Conservation (phyloP, 2,113 vertebrate genomes). For the Piprites chloris region DNA sequence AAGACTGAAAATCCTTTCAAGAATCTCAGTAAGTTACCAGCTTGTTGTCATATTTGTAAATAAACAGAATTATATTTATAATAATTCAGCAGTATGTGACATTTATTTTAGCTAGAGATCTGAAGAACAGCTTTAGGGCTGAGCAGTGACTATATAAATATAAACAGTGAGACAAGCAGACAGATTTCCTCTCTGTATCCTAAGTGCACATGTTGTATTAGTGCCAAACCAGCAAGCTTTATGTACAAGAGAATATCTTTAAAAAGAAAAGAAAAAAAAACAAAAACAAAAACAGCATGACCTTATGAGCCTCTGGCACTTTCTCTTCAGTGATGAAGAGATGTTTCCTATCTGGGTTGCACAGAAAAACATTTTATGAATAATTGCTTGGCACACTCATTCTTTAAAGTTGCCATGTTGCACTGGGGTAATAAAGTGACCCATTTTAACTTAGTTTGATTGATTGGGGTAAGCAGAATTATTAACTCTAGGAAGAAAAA, state of each 20-base stretch:
- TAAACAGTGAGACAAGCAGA: conserved; percentile 59
- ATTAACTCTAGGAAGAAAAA: background rate
- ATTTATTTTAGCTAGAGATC: conserved; percentile 68
- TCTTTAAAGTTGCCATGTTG: conserved; percentile 23
- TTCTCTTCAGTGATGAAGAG: conserved; percentile 43
- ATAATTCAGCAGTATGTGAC: conserved; percentile 55
- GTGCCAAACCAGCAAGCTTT: background rate
- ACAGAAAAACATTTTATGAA: conserved; percentile 8
- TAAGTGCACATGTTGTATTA: background rate
- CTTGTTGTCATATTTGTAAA: conserved; percentile 61
- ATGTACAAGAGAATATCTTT: background rate
- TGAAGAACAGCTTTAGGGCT: conserved; percentile 56
- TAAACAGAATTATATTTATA: conserved; percentile 63
- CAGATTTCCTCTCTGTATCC: conserved; percentile 52
- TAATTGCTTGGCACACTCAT: conserved; percentile 4
- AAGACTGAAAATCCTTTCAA: conserved; percentile 44
- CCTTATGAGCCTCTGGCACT: conserved; percentile 40
- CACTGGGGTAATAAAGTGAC: background rate
- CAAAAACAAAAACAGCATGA: background rate
- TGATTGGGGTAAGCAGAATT: background rate
- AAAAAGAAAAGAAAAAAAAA: background rate
- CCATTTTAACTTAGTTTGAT: conserved; percentile 7
- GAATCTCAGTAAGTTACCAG: conserved; percentile 1
- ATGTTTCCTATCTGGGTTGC: background rate
- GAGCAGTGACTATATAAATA: conserved; percentile 53